Base-by-base conservation (phyloP, 2,888 invertebrate species). In the Branchellion lobata region DNA sequence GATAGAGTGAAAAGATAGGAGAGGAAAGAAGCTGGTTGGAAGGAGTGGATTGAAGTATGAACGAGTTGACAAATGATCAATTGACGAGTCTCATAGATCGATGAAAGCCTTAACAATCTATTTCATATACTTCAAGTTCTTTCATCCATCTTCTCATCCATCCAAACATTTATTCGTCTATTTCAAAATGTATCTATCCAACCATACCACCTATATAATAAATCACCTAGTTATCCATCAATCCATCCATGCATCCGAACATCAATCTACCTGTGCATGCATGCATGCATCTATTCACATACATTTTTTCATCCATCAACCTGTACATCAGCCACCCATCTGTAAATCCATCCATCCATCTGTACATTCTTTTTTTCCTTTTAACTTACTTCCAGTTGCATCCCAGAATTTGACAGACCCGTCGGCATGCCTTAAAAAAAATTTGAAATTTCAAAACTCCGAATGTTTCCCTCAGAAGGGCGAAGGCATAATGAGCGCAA, bases 401-500 rank as follows among this genome's bases (percentile, higher is more conserved):
- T 83, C 83, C 83, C 83, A 83, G 79, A 83, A 99, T 88, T 97
- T 97, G 80, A 99, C 91, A 86, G 96, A 96, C 78, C 99, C 99
- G 89, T 99, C 99, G 83, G 96, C 94, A 89, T 98, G 97, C 76
- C 95, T 83, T 79, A 11, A 82, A 80, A 76, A 51, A 18, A 31
- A 27, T 47, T 36, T n/a, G n/a, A n/a, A n/a, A n/a, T n/a, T n/a
- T n/a, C n/a, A n/a, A n/a, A n/a, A n/a, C n/a, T n/a, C n/a, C n/a
- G n/a, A n/a, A n/a, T n/a, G n/a, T n/a, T n/a, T n/a, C n/a, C n/a
- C n/a, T n/a, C n/a, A n/a, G n/a, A n/a, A n/a, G n/a, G n/a, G n/a
- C n/a, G n/a, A n/a, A n/a, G n/a, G n/a, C n/a, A n/a, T n/a, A n/a
- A n/a, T n/a, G n/a, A n/a, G n/a, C n/a, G n/a, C n/a, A n/a, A n/a